Percentiles rank a stretch among this genome's conserved stretches.
Evolutionary conservation across 2,113 vertebrate genomes (phyloP).

Genomic region (Naja naja): DNA sequence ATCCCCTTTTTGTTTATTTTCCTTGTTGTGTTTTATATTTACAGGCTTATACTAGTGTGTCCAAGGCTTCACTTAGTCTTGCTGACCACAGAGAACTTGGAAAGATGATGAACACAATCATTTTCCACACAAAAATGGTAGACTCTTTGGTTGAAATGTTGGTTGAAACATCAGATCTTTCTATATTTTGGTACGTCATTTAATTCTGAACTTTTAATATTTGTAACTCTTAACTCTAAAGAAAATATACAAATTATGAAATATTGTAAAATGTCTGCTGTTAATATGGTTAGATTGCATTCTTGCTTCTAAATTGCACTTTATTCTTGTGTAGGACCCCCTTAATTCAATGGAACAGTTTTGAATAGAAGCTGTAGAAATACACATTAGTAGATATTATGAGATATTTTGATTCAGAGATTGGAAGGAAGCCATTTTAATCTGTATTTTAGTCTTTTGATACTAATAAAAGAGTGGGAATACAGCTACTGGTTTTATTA

Average conservation of each 20-base stretch:
- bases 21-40: neutral
- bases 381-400: neutral
- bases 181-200: constrained; percentile 91
- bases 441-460: neutral
- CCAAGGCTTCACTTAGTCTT: constrained; percentile 92
- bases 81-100: constrained; percentile 97
- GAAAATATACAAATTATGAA: neutral
- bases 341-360: neutral
- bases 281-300: neutral
- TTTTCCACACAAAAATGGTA: constrained; percentile 99
- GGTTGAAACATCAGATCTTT: constrained; percentile 96
- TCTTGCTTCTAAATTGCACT: neutral
- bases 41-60: constrained; percentile 96
- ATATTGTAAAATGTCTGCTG: neutral
- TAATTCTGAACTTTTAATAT: neutral
- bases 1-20: neutral
- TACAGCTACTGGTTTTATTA: neutral
- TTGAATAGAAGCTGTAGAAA: neutral
- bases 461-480: neutral
- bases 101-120: constrained; percentile 99
- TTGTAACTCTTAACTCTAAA: neutral
- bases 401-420: neutral
- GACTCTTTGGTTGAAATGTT: constrained; percentile 99
- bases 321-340: neutral
- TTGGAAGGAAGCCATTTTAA: neutral